These are phyloP conservation scores for Neodon shergylaensis DNA, from an alignment of 2,113 vertebrate genomes.

Conservation along the genomic window DNA sequence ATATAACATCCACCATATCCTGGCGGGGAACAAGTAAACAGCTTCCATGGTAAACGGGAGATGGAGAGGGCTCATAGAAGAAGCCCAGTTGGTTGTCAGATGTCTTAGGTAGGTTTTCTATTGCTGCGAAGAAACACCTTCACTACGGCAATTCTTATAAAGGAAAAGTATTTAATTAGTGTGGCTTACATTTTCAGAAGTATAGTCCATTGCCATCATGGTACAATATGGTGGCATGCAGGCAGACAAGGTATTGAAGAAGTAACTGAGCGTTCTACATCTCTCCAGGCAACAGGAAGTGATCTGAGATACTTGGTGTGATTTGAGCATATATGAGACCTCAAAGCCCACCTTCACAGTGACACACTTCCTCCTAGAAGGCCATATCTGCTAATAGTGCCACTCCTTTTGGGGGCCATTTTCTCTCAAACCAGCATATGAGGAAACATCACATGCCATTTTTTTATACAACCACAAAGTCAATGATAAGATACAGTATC, in stretches of 20 bases:
- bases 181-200: background rate
- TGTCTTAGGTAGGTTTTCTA: background rate
- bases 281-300: background rate
- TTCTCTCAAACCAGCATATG: background rate
- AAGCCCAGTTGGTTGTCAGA: background rate
- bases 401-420: background rate
- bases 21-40: background rate
- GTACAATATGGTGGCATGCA: background rate
- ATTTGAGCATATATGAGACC: background rate
- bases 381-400: background rate
- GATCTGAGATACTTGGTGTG: background rate
- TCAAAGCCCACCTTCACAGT: background rate
- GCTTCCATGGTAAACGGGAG: background rate
- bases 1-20: background rate
- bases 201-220: background rate
- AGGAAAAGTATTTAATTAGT: background rate
- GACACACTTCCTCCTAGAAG: background rate
- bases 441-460: no score
- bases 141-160: background rate
- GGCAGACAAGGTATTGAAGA: background rate
- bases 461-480: no score
- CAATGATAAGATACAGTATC: background rate
- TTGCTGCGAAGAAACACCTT: background rate
- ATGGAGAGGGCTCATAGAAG: background rate
- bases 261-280: background rate